Percentiles rank a stretch among this genome's conserved stretches.
Conservation (phyloP, 2,113 vertebrate species). For the Oenanthe melanoleuca region DNA sequence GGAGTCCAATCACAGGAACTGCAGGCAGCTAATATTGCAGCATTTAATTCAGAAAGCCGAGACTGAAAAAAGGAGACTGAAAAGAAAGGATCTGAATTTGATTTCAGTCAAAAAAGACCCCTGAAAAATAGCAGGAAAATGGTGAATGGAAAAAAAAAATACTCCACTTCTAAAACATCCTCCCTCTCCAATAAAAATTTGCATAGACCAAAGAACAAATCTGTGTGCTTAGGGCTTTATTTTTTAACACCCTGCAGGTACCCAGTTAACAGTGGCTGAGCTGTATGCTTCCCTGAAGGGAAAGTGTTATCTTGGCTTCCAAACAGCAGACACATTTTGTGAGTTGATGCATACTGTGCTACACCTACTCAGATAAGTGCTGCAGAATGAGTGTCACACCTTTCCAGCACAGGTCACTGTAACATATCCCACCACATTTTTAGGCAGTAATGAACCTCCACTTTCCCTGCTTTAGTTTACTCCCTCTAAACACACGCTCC, state of each 20-base stretch:
- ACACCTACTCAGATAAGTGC: background rate
- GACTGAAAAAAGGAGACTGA: background rate
- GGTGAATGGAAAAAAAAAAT: background rate
- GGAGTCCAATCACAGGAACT: conserved; percentile 33
- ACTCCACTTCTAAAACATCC: background rate
- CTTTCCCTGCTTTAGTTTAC: background rate
- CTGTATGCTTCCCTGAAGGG: background rate
- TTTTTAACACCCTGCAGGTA: background rate
- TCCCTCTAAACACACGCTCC: background rate
- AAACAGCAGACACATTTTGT: background rate
- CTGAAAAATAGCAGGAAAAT: background rate
- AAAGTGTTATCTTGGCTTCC: background rate
- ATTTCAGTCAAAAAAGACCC: background rate
- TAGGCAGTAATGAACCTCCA: background rate
- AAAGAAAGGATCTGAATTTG: background rate
- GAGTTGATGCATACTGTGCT: background rate
- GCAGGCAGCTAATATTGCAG: conserved; percentile 21
- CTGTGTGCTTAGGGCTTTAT: background rate
- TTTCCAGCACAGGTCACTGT: background rate
- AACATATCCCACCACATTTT: background rate
- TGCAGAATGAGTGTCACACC: background rate
- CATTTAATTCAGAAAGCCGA: background rate
- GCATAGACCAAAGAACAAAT: background rate
- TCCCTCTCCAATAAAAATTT: background rate
- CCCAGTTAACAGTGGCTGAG: background rate